These are phyloP conservation scores for Merops nubicus DNA, from an alignment of 2,113 vertebrate species.

Conservation along the genomic window DNA sequence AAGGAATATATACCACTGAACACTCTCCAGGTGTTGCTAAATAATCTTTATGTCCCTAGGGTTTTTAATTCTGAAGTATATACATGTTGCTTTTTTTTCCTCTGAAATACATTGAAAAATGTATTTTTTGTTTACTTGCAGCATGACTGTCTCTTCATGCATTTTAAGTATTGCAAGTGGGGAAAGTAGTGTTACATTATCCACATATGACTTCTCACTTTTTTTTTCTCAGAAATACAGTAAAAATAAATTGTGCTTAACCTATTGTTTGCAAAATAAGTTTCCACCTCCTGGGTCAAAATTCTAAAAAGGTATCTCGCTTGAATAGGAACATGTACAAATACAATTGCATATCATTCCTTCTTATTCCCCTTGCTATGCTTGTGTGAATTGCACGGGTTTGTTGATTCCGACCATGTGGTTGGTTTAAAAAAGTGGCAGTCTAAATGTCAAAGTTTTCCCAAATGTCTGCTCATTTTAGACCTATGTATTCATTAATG, in stretches of 20 bases:
- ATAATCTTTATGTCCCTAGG: neutral
- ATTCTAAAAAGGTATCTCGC: neutral
- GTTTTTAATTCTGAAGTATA: neutral
- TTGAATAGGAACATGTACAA: neutral
- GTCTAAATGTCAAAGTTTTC: neutral
- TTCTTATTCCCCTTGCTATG: neutral
- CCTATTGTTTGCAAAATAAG: neutral
- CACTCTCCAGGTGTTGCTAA: neutral
- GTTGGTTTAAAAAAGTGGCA: neutral
- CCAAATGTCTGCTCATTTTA: neutral
- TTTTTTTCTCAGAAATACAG: neutral
- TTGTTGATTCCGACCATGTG: neutral
- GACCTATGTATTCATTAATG: neutral
- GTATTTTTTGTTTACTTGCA: neutral
- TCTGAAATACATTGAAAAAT: neutral
- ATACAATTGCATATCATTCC: neutral
- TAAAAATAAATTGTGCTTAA: neutral
- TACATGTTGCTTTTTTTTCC: neutral
- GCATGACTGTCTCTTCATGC: neutral
- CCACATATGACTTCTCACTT: neutral
- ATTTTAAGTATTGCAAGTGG: neutral
- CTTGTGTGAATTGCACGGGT: neutral
- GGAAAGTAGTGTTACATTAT: neutral
- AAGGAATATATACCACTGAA: neutral
- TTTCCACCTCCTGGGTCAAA: neutral